Evolutionary conservation across 2,113 vertebrate genomes (phyloP).

Genomic region (Neogobius melanostomus): DNA sequence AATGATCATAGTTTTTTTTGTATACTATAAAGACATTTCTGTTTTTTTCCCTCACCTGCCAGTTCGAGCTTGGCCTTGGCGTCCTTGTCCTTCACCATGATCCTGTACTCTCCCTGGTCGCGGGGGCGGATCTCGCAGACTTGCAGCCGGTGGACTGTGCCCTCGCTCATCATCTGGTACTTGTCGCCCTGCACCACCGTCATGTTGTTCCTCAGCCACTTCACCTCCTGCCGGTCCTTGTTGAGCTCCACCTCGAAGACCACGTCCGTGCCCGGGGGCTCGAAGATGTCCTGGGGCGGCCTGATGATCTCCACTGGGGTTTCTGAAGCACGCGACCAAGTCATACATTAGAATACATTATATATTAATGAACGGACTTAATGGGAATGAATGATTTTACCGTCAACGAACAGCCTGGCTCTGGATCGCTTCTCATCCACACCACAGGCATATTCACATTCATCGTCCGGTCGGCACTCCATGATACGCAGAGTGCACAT

Average conservation of each 20-base stretch:
- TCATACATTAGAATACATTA: background rate
- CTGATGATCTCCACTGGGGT: constrained; percentile 94
- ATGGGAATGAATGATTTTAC: constrained; percentile 58
- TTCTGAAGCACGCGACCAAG: constrained; percentile 75
- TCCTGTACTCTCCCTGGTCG: constrained; percentile 95
- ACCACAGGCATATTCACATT: constrained; percentile 97
- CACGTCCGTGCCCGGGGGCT: constrained; percentile 90
- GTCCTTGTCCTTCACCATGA: constrained; percentile 95
- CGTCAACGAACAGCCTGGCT: constrained; percentile 97
- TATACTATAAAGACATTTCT: too few relatives aligned
- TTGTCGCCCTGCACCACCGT: constrained; percentile 95
- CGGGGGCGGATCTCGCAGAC: constrained; percentile 93
- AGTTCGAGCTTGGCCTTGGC: constrained; percentile 95
- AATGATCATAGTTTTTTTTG: too few relatives aligned
- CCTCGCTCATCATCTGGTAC: constrained; percentile 99
- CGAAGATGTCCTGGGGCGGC: constrained; percentile 88
- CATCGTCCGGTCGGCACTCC: constrained; percentile 93
- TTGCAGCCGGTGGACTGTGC: constrained; percentile 92
- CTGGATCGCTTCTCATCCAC: constrained; percentile 91
- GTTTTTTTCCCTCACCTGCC: constrained; percentile 78
- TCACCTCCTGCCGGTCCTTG: constrained; percentile 95
- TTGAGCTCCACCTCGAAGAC: constrained; percentile 93
- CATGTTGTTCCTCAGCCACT: constrained; percentile 98
- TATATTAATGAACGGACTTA: background rate
- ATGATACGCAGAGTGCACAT: constrained; percentile 87